These are phyloP conservation scores for Aplochiton taeniatus DNA, from an alignment of 2,797 vertebrate species.

Conservation along the genomic window DNA sequence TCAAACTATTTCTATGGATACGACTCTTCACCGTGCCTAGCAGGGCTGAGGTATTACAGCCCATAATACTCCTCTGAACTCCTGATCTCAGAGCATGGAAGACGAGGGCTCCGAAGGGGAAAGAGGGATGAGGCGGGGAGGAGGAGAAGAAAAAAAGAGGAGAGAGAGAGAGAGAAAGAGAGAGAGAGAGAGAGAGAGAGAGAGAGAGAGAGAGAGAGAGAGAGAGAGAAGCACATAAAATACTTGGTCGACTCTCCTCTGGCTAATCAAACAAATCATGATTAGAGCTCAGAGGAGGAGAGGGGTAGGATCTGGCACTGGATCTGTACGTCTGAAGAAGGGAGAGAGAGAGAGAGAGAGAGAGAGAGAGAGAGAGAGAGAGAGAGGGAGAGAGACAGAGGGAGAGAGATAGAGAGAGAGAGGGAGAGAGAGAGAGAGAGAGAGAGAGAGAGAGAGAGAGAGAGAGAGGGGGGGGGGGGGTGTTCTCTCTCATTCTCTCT, in stretches of 20 bases:
- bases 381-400: not conserved
- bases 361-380: not conserved
- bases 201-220: slow-evolving; percentile 10
- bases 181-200: slow-evolving; percentile 10
- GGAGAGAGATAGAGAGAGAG: slow-evolving; percentile 5
- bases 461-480: too few species aligned
- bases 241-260: slow-evolving; percentile 36
- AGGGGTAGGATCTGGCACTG: slow-evolving; percentile 29
- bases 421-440: not conserved
- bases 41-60: slow-evolving; percentile 14
- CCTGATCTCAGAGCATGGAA: slow-evolving; percentile 28
- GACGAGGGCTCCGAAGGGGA: not conserved
- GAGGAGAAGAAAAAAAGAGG: slow-evolving; percentile 11
- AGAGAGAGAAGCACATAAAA: slow-evolving; percentile 32
- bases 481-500: not conserved
- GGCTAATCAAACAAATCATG: slow-evolving; percentile 64
- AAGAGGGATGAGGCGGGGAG: not conserved
- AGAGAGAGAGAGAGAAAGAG: not conserved
- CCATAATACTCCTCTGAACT: slow-evolving; percentile 39
- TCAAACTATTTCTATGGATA: too few species aligned
- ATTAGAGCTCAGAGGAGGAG: slow-evolving; percentile 44
- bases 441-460: too few species aligned
- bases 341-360: not conserved
- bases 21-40: too few species aligned
- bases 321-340: slow-evolving; percentile 51